Conservation (phyloP, 2,797 vertebrate genomes). For the Pempheris klunzingeri region DNA sequence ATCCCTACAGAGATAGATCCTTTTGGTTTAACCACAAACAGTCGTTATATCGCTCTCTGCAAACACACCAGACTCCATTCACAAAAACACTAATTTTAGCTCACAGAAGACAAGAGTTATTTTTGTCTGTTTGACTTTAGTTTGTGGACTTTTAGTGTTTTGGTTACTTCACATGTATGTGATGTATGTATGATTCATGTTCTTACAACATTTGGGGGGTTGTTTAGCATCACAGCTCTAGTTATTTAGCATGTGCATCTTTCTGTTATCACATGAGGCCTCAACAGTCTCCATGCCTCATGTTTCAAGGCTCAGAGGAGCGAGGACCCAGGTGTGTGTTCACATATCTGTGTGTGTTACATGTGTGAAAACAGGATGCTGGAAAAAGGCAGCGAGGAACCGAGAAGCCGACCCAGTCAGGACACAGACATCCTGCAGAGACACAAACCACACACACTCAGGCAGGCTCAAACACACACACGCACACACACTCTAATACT, state of each 20-base stretch:
- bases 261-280: neutral
- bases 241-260: neutral
- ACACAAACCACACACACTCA: slow-evolving; percentile 3
- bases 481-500: slow-evolving; percentile 21
- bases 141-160: too few relatives aligned
- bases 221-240: neutral
- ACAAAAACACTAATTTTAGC: too few relatives aligned
- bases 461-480: slow-evolving; percentile 6
- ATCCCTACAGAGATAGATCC: too few relatives aligned
- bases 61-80: too few relatives aligned
- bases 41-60: too few relatives aligned
- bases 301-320: neutral
- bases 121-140: too few relatives aligned
- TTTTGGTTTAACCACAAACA: too few relatives aligned
- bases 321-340: slow-evolving; percentile 48
- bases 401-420: slow-evolving; percentile 67
- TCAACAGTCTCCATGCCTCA: neutral
- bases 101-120: too few relatives aligned
- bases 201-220: too few relatives aligned
- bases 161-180: too few relatives aligned
- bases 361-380: slow-evolving; percentile 71
- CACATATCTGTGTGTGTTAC: slow-evolving; percentile 18
- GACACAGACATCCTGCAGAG: slow-evolving; percentile 75
- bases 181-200: too few relatives aligned
- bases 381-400: slow-evolving; percentile 50